Base-by-base conservation (phyloP, 2,888 invertebrate genomes). In the Luffia ferchaultella region DNA sequence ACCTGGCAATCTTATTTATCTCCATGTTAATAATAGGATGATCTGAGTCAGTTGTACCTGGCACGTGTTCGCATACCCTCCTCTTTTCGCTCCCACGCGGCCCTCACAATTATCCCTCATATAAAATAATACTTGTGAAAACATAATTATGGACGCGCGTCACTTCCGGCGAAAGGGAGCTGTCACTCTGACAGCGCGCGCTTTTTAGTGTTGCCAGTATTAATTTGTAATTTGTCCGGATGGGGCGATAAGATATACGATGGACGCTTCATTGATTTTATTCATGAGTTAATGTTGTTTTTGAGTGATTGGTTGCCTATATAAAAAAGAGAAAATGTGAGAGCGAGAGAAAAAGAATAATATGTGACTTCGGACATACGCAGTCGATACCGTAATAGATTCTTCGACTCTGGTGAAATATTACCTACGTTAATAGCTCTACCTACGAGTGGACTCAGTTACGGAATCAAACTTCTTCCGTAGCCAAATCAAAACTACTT, bases 181-280 rank as follows among this genome's bases (percentile, higher is more conserved):
- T 68, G 74, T 74, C 71, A 74, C 62, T 70, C 65, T 70, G 73
- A 75, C 70, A 73, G 66, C 65, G 63, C 68, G 62, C 57, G 63
- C 67, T 73, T 44, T 74, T 76, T 74, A 73, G 68, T 72, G 69
- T 68, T 73, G 62, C 74, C 65, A 65, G 64, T 65, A 72, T 78
- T 77, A 79, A 75, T 78, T 75, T 79, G 76, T 79, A 79, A 80
- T 82, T 82, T 80, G 77, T 71, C 69, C 69, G 73, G 73, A 76
- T 75, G 74, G 69, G 64, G 64, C 68, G 76, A 77, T 77, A 78
- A 75, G 71, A 61, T 58, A 59, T 62, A 59, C 56, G 57, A 68
- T 63, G 75, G 76, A 70, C 72, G 72, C 66, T 67, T 79, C 79
- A 80, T 80, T 80, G 82, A 80, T 80, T 79, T 74, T 77, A 75